Evolutionary conservation across 2,888 invertebrate species (phyloP), one percentile per base, ranked within the genome.

Genomic region (Chrysopilus asiliformis): DNA sequence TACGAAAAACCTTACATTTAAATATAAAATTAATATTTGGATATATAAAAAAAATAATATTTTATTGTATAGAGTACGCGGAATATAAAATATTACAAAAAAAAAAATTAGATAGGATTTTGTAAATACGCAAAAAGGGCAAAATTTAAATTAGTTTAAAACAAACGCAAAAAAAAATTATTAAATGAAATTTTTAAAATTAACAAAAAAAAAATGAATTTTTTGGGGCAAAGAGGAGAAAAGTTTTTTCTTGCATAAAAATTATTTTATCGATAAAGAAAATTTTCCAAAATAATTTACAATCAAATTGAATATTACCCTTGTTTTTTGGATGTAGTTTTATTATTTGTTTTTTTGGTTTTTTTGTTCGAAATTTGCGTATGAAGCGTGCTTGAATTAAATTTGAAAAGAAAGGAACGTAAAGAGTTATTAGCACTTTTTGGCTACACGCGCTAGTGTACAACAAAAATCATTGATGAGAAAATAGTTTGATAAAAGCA

Each of bases 71-170:
- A 39, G 42, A 44, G 38, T 40, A 45, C 38, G n/a, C 29, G 32
- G 35, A 34, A 30, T 32, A 27, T 31, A 42, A 34, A 40, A 43
- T 41, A 9, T 34, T 39, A 39, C 31, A 26, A 15, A 40, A 40
- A 36, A 41, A 28, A 35, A 41, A 52, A 53, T 52, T 56, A 53
- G 50, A 53, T 55, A 56, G 52, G 57, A 55, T 57, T 58, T 60
- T 60, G 60, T 60, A 60, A 56, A 60, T 60, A 60, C 20, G 6
- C 13, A 15, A n/a, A n/a, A n/a, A 22, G 24, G 24, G 29, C 52
- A 49, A 53, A 39, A 53, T 52, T 48, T 45, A 41, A 48, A n/a
- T n/a, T n/a, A n/a, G n/a, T n/a, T n/a, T n/a, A n/a, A n/a, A n/a
- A n/a, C n/a, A n/a, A n/a, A n/a, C n/a, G 48, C 36, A 34, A 26